Conservation (phyloP, 2,113 vertebrate species). For the Parus major region DNA sequence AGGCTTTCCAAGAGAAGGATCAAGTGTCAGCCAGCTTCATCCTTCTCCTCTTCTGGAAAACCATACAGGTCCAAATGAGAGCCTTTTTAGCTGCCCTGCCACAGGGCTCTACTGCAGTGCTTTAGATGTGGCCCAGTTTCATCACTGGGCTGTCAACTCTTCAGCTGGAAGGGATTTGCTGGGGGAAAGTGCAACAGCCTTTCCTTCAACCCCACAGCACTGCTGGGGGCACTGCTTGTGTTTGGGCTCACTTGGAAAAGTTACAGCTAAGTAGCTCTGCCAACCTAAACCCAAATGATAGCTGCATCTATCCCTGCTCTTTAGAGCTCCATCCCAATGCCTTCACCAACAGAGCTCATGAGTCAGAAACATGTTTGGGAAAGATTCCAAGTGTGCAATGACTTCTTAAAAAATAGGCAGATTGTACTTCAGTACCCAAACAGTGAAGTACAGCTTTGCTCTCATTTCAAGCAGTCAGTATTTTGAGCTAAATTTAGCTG, state of each 20-base stretch:
- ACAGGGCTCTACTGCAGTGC: neutral
- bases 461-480: neutral
- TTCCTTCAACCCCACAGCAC: neutral
- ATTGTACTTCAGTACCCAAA: neutral
- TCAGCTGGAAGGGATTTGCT: neutral
- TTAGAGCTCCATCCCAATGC: neutral
- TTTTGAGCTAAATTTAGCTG: neutral
- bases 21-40: constrained; percentile 27
- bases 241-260: neutral
- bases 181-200: neutral
- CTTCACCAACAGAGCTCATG: neutral
- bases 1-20: constrained; percentile 39
- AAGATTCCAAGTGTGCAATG: neutral
- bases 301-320: neutral
- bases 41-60: neutral
- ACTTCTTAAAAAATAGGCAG: neutral
- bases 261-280: neutral
- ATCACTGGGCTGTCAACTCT: neutral
- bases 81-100: neutral
- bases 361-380: neutral
- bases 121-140: neutral
- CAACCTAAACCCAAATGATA: neutral
- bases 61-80: neutral
- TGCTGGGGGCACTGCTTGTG: neutral
- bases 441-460: neutral